A percentile compares a stretch with the other conserved stretches of the same genome.
phyloP scores from a whole-genome alignment of 2,888 invertebrate species.

The Drymonia ruficornis region DNA sequence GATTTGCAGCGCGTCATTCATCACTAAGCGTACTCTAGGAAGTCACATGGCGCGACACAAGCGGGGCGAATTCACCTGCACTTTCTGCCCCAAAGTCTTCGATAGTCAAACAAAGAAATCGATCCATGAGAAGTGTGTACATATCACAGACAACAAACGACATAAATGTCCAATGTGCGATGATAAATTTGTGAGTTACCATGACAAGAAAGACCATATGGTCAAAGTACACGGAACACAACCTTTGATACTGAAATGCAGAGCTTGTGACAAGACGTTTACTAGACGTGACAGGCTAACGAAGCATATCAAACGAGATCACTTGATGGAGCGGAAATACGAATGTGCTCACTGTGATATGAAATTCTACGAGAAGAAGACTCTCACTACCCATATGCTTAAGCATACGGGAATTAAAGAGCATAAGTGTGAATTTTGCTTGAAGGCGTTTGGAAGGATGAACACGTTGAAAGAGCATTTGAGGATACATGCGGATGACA shows the following conservation, averaged over 20 bases:
- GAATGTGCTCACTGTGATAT: conserved; percentile 52
- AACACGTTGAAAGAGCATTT: conserved; percentile 51
- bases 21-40: conserved; percentile 27
- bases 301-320: conserved; percentile 46
- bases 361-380: conserved; percentile 47
- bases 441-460: conserved; percentile 46
- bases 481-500: conserved; percentile 43
- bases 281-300: conserved; percentile 26
- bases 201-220: conserved; percentile 38
- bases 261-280: conserved; percentile 57
- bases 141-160: conserved; percentile 37
- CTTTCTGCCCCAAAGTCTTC: conserved; percentile 41
- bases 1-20: conserved; percentile 41
- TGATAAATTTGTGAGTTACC: conserved; percentile 29
- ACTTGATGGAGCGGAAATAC: conserved; percentile 50
- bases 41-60: conserved; percentile 20
- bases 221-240: conserved; percentile 34
- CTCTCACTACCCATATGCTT: conserved; percentile 44
- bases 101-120: conserved; percentile 39
- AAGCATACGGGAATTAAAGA: conserved; percentile 45
- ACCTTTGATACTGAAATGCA: conserved; percentile 37
- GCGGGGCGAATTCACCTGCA: conserved; percentile 38
- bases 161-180: conserved; percentile 48
- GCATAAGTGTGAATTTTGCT: conserved; percentile 52
- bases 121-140: conserved; percentile 34